Conservation (phyloP, 2,888 invertebrate genomes). For the Spialia ferax region DNA sequence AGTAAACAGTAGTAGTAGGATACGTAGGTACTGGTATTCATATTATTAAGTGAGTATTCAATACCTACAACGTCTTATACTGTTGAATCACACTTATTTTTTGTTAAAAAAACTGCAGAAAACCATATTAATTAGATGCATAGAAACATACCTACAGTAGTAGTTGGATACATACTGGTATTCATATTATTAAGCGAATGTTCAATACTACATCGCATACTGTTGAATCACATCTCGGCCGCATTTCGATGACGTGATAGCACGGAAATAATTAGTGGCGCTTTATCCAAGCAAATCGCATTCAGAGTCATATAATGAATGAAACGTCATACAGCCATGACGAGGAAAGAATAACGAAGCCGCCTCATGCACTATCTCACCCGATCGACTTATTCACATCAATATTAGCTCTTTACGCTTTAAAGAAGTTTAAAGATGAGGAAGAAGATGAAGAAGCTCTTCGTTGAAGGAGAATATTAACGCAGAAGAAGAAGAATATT, state of each 20-base stretch:
- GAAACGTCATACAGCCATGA: slow-evolving; percentile 70
- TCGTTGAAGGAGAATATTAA: too few species aligned
- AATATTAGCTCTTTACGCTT: background rate
- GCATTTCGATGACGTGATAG: slow-evolving; percentile 71
- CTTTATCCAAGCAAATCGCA: slow-evolving; percentile 77
- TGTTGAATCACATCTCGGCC: slow-evolving; percentile 55
- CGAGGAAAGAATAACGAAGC: slow-evolving; percentile 58
- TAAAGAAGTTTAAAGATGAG: too few species aligned
- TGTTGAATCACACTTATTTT: slow-evolving; percentile 45
- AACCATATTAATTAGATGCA: background rate
- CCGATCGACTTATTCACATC: slow-evolving; percentile 28
- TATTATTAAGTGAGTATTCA: slow-evolving; percentile 36
- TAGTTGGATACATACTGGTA: background rate
- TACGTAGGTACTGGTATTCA: background rate
- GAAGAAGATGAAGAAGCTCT: too few species aligned
- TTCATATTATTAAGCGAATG: slow-evolving; percentile 13
- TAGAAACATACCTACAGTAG: background rate
- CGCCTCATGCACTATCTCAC: slow-evolving; percentile 53
- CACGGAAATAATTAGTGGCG: slow-evolving; percentile 82
- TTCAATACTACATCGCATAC: slow-evolving; percentile 45
- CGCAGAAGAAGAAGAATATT: too few species aligned
- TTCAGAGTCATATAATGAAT: slow-evolving; percentile 79
- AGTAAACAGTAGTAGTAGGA: background rate
- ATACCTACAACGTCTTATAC: slow-evolving; percentile 44
- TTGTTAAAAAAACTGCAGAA: background rate